Evolutionary conservation across 2,113 vertebrate genomes (phyloP), one percentile per base, ranked within the genome.

Genomic region (Artemisiospiza belli): DNA sequence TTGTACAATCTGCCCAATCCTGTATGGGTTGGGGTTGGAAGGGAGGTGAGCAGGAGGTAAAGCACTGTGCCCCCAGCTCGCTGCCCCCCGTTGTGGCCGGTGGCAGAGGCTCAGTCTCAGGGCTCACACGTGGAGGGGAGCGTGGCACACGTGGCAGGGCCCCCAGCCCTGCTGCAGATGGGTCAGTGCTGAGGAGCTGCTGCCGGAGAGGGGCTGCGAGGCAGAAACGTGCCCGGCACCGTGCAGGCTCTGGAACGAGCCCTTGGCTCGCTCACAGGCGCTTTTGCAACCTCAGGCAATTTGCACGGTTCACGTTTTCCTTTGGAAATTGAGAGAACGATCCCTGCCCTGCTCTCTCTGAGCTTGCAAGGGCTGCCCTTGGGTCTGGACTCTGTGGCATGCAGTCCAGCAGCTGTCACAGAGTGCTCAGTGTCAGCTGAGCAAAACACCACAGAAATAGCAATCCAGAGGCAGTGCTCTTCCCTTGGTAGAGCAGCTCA

Each of bases 221-320:
- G 70, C 0, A 0, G 87, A 90, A 89, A 49, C 12, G 22, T 2
- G 12, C 64, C 11, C 7, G 3, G 59, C 24, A 49, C 74, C 39
- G 35, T 4, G 4, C 79, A 15, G 18, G 24, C 24, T 52, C 77
- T 15, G 22, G 27, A 52, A 44, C 5, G 20, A 89, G 90, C 78
- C 4, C 43, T 83, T 92, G 66, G 52, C 57, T 91, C 24, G 0
- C 46, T 25, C 70, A 27, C 63, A n/a, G 58, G 4, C 44, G 73
- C 74, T 90, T 91, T 59, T 91, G 95, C 54, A 85, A 93, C 37
- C 23, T 41, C 41, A 57, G 44, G 49, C 41, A 23, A 37, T 73
- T 68, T 83, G 46, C 85, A 94, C 10, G 3, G 84, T 91, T 94
- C 87, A 72, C 0, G 2, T 64, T 91, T 82, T 76, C 62, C 61